Evolutionary conservation across 2,888 invertebrate species (phyloP).

Genomic region (Allophyes oxyacanthae): DNA sequence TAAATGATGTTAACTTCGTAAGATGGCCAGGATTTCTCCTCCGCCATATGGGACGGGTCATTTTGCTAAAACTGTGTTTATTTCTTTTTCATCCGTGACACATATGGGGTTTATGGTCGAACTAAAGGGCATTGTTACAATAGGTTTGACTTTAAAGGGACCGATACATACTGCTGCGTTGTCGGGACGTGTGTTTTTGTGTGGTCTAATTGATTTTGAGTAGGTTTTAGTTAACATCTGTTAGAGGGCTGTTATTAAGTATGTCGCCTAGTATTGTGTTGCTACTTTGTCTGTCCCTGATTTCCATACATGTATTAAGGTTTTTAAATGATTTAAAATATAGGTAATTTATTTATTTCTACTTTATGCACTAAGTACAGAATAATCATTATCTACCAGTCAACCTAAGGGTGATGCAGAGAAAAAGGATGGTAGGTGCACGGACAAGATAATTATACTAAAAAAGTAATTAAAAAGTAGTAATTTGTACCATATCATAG

Average conservation of each 20-base stretch:
- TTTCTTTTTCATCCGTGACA: conserved; percentile 61
- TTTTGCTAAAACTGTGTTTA: conserved; percentile 56
- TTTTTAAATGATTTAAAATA: too few relatives aligned
- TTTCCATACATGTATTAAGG: too few relatives aligned
- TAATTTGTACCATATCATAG: too few relatives aligned
- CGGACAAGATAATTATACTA: too few relatives aligned
- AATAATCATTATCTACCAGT: too few relatives aligned
- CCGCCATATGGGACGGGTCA: conserved; percentile 65
- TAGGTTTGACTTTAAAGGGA: conserved; percentile 41
- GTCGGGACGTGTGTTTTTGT: conserved; percentile 29
- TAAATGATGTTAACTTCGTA: conserved; percentile 59
- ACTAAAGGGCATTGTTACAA: conserved; percentile 36
- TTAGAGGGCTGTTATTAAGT: not conserved
- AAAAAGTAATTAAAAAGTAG: too few relatives aligned
- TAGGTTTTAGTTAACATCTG: conserved; percentile 11
- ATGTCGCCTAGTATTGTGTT: too few relatives aligned
- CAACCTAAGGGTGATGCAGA: too few relatives aligned
- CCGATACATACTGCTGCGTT: conserved; percentile 13
- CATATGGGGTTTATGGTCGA: conserved; percentile 57
- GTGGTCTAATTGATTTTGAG: conserved; percentile 34
- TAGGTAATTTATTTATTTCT: too few relatives aligned
- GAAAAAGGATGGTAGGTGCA: too few relatives aligned
- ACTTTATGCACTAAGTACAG: too few relatives aligned
- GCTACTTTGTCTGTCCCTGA: too few relatives aligned
- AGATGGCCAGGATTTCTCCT: conserved; percentile 40